Base-by-base conservation (phyloP, 2,113 vertebrate species). In the Hippoglossus stenolepis region DNA sequence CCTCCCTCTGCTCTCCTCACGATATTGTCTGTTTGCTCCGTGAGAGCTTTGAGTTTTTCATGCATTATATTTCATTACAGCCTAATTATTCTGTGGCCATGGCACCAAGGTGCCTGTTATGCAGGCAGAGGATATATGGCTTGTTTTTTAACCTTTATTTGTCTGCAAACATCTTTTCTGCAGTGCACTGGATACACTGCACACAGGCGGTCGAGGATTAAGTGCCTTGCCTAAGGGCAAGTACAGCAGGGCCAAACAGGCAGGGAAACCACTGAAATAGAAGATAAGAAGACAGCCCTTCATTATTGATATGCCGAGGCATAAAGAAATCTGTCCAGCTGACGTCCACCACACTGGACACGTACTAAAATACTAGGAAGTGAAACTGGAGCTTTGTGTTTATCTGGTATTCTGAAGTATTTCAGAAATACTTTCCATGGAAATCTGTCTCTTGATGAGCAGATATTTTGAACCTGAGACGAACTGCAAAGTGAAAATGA, bases 31-130 rank as follows among this genome's bases (percentile, higher is more conserved):
- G 20, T n/a, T 54, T 54, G 3, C 6, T 10, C 18, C 21, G 51
- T 54, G 14, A 54, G 14, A 54, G 51, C 51, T 54, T 7, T 9
- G 51, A 54, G 18, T 65, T 84, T 65, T 73, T 26, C 38, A 28
- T 73, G 24, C 26, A 24, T 83, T 77, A 49, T 65, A 65, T 75
- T 71, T 70, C 23, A 68, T 79, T 75, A 65, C 4, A 24, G 58
- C 65, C 64, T 77, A 83, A 88, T 69, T 72, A 74, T 18, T 3
- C 23, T 56, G 2, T 60, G 61, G 60, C 58, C 71, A 28, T 9
- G 45, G 43, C 57, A 65, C 61, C 8, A 23, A 13, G 23, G 63
- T 13, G 2, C 35, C 69, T 62, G 63, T 66, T 59, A 65, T 61
- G 77, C 65, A 85, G 47, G 45, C 45, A 9, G 69, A 76, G 40